Base-by-base conservation (phyloP, 2,888 invertebrate genomes). In the Thera obeliscata region DNA sequence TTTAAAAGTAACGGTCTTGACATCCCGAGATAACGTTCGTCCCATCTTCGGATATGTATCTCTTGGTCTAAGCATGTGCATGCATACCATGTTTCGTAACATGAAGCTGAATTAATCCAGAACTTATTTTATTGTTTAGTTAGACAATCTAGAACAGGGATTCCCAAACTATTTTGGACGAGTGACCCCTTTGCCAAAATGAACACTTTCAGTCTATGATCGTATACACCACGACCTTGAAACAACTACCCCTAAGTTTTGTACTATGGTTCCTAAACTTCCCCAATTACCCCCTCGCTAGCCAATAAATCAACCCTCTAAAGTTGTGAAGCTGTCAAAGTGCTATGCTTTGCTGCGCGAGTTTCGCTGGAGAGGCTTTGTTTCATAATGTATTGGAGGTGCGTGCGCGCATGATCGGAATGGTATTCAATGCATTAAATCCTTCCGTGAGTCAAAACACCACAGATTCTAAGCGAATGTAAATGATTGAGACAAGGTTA, bases 401-500 rank as follows among this genome's bases (percentile, higher is more conserved):
- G 49, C 67, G 50, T 64, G 67, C 46, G 56, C 61, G 61, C 59
- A 63, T 75, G 74, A 72, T 71, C 59, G 54, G 74, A 76, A 76
- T 76, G 70, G 48, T 59, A 71, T 68, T 64, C 58, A 75, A 72
- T 74, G 70, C 74, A 76, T 74, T 71, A 65, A 68, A 66, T 69
- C 67, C 71, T 75, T 76, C 73, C 70, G 70, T 67, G 55, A 73
- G 67, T 72, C 70, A 73, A 74, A 74, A 70, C 76, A 71, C 70
- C 61, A 57, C 62, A 64, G 71, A 68, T 73, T 63, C 61, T 61
- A 67, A 61, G 61, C 71, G 67, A 74, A 74, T 75, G 80, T 76
- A 76, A 78, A 78, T 79, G 80, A 74, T 74, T 74, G 64, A 76
- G 66, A 74, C 83, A 83, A 83, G 83, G 83, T 79, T 78, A 77